A percentile compares a stretch with the other conserved stretches of the same genome.
These are phyloP conservation scores for Numida meleagris DNA, from an alignment of 2,113 vertebrate genomes.

Conservation along the genomic window DNA sequence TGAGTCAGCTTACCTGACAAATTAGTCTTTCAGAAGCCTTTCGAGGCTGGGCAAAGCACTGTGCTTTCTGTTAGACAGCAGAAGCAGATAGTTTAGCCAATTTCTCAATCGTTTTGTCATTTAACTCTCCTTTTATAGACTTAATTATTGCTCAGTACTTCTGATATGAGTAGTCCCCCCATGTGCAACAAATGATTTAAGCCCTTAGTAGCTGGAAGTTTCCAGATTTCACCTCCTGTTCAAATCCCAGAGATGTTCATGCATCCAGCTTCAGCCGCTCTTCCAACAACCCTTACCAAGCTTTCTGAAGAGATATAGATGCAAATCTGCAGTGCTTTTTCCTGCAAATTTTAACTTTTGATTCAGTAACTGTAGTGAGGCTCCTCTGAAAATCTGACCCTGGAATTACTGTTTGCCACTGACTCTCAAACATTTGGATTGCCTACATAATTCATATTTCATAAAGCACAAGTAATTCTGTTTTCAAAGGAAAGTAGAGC, in stretches of 20 bases:
- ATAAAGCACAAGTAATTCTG: neutral
- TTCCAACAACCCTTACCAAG: neutral
- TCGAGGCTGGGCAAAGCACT: neutral
- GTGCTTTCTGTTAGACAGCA: neutral
- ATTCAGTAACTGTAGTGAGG: neutral
- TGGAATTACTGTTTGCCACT: neutral
- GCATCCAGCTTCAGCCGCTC: neutral
- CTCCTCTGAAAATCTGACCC: neutral
- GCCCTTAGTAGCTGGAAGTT: neutral
- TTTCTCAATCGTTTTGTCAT: accelerated
- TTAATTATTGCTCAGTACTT: neutral
- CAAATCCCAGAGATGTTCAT: neutral
- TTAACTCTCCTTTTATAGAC: neutral
- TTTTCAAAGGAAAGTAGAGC: constrained; percentile 1
- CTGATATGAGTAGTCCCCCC: neutral
- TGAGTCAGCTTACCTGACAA: neutral
- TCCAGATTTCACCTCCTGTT: neutral
- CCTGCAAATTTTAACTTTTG: neutral
- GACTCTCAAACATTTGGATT: neutral
- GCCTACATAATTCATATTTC: neutral
- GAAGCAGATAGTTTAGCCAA: neutral
- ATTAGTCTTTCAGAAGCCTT: neutral
- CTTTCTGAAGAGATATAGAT: neutral
- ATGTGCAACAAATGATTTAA: neutral
- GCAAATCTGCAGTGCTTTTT: neutral